Conservation (phyloP, 2,797 vertebrate species). For the Arremon brunneinucha region DNA sequence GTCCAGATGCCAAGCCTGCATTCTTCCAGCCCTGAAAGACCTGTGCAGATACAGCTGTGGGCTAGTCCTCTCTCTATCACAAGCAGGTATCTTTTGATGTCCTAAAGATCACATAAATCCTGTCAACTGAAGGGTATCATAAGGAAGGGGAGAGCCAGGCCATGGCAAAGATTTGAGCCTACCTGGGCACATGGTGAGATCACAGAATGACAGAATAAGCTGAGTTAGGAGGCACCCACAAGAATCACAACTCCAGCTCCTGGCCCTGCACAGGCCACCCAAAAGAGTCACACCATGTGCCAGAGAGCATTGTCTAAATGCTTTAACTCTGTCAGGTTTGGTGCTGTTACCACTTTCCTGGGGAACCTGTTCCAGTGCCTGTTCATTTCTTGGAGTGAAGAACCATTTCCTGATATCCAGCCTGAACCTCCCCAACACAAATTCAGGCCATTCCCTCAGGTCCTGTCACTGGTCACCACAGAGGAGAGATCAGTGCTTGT, state of each 20-base stretch:
- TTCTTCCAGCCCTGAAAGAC: background rate
- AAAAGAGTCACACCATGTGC: too few species aligned
- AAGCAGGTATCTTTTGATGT: background rate
- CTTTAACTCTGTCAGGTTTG: background rate
- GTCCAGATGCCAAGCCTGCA: background rate
- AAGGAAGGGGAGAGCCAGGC: background rate
- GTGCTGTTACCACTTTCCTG: background rate
- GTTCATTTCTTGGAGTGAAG: background rate
- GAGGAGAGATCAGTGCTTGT: background rate
- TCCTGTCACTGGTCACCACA: background rate
- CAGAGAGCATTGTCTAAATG: background rate
- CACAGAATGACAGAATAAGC: background rate
- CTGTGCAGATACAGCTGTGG: background rate
- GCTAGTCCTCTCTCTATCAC: background rate
- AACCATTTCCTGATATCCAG: background rate
- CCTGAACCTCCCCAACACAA: background rate
- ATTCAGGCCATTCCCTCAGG: background rate
- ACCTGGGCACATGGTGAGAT: background rate
- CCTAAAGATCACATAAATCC: background rate
- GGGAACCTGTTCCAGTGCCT: background rate
- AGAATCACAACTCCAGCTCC: background rate
- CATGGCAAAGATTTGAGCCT: background rate
- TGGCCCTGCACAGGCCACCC: too few species aligned
- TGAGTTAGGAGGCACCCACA: background rate
- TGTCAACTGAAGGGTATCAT: background rate